Conservation (phyloP, 2,113 vertebrate genomes). For the Athene cunicularia region DNA sequence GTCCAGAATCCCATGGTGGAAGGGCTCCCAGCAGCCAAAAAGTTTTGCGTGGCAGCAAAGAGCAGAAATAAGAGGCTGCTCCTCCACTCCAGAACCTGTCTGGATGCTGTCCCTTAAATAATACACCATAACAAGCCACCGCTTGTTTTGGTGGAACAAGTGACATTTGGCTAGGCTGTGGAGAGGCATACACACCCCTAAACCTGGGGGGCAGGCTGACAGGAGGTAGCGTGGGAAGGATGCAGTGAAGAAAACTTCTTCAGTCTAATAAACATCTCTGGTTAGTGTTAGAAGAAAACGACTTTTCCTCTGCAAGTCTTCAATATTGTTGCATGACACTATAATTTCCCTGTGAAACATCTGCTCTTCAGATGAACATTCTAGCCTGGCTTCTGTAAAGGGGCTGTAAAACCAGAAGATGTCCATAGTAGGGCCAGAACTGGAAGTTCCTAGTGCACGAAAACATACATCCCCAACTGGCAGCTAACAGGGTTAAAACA, state of each 20-base stretch:
- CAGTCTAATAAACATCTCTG: not conserved
- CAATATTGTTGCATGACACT: not conserved
- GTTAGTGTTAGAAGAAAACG: not conserved
- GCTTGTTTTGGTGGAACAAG: not conserved
- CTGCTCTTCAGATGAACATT: not conserved
- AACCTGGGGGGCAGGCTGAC: not conserved
- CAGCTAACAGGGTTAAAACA: slow-evolving; percentile 70
- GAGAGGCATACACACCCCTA: not conserved
- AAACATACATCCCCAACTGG: slow-evolving; percentile 43
- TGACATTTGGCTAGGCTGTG: not conserved
- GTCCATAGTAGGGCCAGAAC: not conserved
- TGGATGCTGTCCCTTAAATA: not conserved
- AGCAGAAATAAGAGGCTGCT: not conserved
- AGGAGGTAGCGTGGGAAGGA: not conserved
- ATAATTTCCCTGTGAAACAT: not conserved
- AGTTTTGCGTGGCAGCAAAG: not conserved
- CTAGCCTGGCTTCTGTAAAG: not conserved
- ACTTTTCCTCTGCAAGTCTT: not conserved
- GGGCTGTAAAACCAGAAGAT: not conserved
- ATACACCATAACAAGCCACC: not conserved
- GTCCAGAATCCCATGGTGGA: not conserved
- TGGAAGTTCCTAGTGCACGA: not conserved
- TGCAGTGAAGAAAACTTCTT: not conserved
- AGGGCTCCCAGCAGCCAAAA: not conserved
- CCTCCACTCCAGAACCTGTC: not conserved